Conservation (phyloP, 2,888 invertebrate species). For the Pristionchus entomophagus region DNA sequence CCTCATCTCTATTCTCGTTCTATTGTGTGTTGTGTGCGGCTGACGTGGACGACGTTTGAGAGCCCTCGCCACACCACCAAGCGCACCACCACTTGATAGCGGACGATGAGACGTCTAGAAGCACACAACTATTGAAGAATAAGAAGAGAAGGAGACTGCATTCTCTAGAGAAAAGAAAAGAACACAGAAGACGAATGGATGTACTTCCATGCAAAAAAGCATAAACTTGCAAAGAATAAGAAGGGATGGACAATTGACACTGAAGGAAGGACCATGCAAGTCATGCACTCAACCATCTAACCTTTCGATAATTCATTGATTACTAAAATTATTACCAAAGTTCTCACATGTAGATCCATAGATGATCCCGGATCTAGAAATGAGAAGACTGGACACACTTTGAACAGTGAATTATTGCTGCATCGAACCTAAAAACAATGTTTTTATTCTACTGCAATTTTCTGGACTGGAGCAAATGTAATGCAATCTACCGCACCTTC, state of each 20-base stretch:
- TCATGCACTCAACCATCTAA: not conserved
- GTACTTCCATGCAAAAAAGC: not conserved
- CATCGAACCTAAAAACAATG: conserved; percentile 55
- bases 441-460: not conserved
- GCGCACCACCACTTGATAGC: not conserved
- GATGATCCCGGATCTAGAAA: conserved; percentile 33
- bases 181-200: not conserved
- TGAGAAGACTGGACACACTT: conserved; percentile 51
- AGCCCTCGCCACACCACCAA: conserved; percentile 9
- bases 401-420: conserved; percentile 63
- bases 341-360: conserved; percentile 34
- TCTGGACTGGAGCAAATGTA: not conserved
- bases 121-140: not conserved
- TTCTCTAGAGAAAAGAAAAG: not conserved
- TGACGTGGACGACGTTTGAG: conserved; percentile 22
- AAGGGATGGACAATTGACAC: not conserved
- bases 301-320: not conserved
- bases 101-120: not conserved
- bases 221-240: not conserved
- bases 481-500: conserved; percentile 50
- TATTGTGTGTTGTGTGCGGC: not conserved
- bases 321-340: conserved; percentile 14
- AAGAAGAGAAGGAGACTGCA: not conserved
- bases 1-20: not conserved
- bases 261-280: not conserved